A percentile compares a stretch with the other conserved stretches of the same genome.
These are phyloP conservation scores for Calameuta idolon DNA, from an alignment of 2,888 invertebrate species.

Conservation along the genomic window DNA sequence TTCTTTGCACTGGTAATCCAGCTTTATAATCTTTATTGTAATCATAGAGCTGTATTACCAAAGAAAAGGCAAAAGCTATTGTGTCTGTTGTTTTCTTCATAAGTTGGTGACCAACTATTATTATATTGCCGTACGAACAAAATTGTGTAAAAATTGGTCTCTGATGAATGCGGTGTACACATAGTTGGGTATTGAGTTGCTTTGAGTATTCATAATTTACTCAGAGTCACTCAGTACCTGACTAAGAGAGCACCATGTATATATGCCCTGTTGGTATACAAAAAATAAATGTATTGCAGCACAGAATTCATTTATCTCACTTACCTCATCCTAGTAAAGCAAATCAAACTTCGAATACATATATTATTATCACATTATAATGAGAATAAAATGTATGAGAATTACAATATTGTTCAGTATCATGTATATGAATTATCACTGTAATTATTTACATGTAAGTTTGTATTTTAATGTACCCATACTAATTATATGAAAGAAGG, in stretches of 20 bases:
- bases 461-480: background rate
- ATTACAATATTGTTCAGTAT: background rate
- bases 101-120: slow-evolving; percentile 65
- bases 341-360: background rate
- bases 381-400: background rate
- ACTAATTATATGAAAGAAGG: background rate
- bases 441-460: background rate
- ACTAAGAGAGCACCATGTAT: slow-evolving; percentile 65
- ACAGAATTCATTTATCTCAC: background rate
- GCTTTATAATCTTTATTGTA: slow-evolving; percentile 83
- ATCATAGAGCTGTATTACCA: slow-evolving; percentile 92
- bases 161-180: slow-evolving; percentile 58
- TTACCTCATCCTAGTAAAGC: background rate
- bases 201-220: slow-evolving; percentile 65
- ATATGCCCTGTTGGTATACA: background rate
- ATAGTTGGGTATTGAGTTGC: slow-evolving; percentile 58
- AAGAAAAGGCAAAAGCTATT: slow-evolving; percentile 75
- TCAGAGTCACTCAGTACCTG: slow-evolving; percentile 94
- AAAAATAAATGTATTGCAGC: background rate
- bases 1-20: slow-evolving; percentile 93
- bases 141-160: slow-evolving; percentile 43
- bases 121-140: background rate
- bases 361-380: background rate
- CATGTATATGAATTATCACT: background rate
- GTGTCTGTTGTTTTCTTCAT: slow-evolving; percentile 5